phyloP scores from a whole-genome alignment of 2,797 vertebrate genomes.

The Microhierax caerulescens region DNA sequence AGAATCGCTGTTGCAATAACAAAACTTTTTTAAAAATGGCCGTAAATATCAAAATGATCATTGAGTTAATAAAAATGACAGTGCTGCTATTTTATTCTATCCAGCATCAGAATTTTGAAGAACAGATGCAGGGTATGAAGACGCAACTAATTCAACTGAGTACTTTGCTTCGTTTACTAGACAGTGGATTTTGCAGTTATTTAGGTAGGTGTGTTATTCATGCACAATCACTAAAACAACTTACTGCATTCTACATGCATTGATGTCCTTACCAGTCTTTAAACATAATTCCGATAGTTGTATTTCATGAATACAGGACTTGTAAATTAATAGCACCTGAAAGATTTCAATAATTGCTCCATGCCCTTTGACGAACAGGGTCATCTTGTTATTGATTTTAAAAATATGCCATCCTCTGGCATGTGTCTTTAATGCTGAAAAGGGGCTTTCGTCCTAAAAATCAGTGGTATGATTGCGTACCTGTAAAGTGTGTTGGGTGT shows the following conservation, averaged over 20 bases:
- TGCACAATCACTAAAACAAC: neutral
- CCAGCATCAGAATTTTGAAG: conserved; percentile 97
- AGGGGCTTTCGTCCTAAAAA: neutral
- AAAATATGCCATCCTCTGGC: neutral
- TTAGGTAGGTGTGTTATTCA: conserved; percentile 81
- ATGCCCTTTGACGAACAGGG: neutral
- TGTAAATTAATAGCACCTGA: neutral
- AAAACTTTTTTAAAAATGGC: neutral
- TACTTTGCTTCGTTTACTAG: conserved; percentile 89
- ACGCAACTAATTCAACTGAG: conserved; percentile 93
- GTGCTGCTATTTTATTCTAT: conserved; percentile 39
- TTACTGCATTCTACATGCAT: neutral
- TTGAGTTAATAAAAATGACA: neutral
- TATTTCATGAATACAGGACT: neutral
- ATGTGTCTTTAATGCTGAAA: neutral
- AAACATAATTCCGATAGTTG: neutral
- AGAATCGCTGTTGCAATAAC: neutral
- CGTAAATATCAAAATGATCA: neutral
- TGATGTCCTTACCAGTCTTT: neutral
- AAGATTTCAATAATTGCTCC: neutral
- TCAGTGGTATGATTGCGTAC: neutral
- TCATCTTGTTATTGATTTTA: neutral
- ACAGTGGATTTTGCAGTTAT: conserved; percentile 94
- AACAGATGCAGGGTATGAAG: conserved; percentile 99
- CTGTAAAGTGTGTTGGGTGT: neutral